Evolutionary conservation across 2,113 vertebrate species (phyloP), one percentile per base, ranked within the genome.

Genomic region (Ammodytes marinus): DNA sequence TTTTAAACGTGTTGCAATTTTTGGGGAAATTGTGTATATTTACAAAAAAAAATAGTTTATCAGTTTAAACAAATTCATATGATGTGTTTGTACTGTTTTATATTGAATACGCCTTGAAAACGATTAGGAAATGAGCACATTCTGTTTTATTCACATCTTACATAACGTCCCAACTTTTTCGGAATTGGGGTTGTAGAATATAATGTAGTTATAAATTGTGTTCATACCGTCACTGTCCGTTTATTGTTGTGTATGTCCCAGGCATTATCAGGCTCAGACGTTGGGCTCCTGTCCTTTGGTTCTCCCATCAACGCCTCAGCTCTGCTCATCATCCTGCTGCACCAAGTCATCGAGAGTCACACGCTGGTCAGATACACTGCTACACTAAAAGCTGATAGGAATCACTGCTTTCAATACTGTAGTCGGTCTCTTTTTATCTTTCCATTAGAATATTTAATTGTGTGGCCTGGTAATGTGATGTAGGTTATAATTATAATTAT

Each of bases 341-440:
- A 99, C 67, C 96, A 98, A 75, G 92, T 99, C 53, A 95, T 99
- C 14, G 97, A 98, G 91, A 97, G 97, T 86, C 96, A 95, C 87
- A 97, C 96, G 46, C 83, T 98, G 97, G 98, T 99, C 82, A 97
- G 97, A 80, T 9, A 2, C 79, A 5, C 14, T 42, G 4, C 14
- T 46, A 3, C 5, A n/a, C 52, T 54, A 9, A 19, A 11, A 14
- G 11, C 19, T 64, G 14, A 15, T 45, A 47, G 9, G 67, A 46
- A 47, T n/a, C n/a, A 40, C 57, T 37, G 10, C 2, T 13, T 40
- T 43, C 17, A 0, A n/a, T 45, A 10, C 8, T 17, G 3, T 0
- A 12, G 27, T 52, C 15, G 4, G 39, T 58, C 54, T n/a, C 17
- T 0, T 6, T 27, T 39, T 19, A 15, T 40, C 15, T 39, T 50